phyloP scores from a whole-genome alignment of 53 echinoderm and acorn worm genomes.

The Patiria pectinifera region DNA sequence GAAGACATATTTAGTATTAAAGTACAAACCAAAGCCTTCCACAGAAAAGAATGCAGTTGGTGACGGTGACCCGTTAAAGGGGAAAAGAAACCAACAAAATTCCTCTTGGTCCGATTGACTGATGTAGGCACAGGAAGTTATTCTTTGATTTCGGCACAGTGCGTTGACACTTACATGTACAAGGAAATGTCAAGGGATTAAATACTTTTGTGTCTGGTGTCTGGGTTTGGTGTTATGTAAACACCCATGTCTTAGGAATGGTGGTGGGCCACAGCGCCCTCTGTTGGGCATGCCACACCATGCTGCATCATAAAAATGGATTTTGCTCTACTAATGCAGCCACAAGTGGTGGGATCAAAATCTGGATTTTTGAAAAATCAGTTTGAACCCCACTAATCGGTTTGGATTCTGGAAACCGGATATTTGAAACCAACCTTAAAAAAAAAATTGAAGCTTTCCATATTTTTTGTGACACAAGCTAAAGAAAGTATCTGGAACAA shows the following conservation, averaged over 20 bases:
- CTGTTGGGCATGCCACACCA: slow-evolving; percentile 3
- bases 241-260: neutral
- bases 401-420: too few species aligned
- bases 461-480: too few species aligned
- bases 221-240: neutral
- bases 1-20: too few species aligned
- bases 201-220: neutral
- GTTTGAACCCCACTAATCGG: too few species aligned
- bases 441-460: too few species aligned
- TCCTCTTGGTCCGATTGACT: slow-evolving; percentile 2
- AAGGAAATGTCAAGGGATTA: slow-evolving; percentile 19
- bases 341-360: too few species aligned
- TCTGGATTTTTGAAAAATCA: too few species aligned
- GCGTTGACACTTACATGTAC: neutral
- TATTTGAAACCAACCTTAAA: too few species aligned
- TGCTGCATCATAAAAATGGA: neutral
- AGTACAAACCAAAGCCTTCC: neutral
- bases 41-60: neutral
- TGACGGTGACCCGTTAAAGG: neutral
- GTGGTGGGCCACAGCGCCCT: slow-evolving; percentile 21
- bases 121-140: slow-evolving; percentile 32
- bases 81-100: neutral
- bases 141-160: slow-evolving; percentile 2
- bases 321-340: too few species aligned
- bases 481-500: too few species aligned